Percentiles rank a stretch among this genome's conserved stretches.
phyloP scores from a whole-genome alignment of 2,888 invertebrate species.

The Drepana falcataria region DNA sequence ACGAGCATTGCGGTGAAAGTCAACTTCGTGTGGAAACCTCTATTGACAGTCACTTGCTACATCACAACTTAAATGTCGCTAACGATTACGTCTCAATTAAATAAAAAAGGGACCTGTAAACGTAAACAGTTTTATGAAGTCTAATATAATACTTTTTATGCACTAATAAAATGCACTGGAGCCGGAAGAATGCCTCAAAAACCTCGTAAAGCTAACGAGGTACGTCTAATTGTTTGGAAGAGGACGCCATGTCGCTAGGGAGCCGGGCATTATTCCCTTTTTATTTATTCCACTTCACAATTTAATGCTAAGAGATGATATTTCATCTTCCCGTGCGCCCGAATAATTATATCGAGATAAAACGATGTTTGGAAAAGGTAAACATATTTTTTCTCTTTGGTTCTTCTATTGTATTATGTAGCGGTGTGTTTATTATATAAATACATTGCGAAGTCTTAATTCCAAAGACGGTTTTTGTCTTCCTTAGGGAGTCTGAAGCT shows the following conservation, averaged over 20 bases:
- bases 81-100: too few relatives aligned
- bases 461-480: too few relatives aligned
- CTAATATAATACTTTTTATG: constrained; percentile 29
- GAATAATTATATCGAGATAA: constrained; percentile 1
- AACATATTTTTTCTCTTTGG: neutral
- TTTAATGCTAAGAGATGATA: constrained; percentile 69
- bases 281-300: constrained; percentile 59
- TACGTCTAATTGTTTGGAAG: constrained; percentile 74
- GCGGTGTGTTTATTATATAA: too few relatives aligned
- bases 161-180: constrained; percentile 50
- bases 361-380: neutral
- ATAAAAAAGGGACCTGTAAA: neutral
- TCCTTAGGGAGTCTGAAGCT: too few relatives aligned
- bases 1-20: too few relatives aligned
- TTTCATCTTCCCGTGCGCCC: constrained; percentile 33
- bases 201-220: constrained; percentile 64
- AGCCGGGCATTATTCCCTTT: constrained; percentile 26
- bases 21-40: too few relatives aligned
- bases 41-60: too few relatives aligned
- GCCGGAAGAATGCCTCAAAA: constrained; percentile 38
- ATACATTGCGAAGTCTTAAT: too few relatives aligned
- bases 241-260: constrained; percentile 43
- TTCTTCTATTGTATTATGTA: too few relatives aligned
- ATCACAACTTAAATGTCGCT: too few relatives aligned
- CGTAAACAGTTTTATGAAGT: constrained; percentile 1